Evolutionary conservation across 35 echinoderm and acorn worm species (phyloP), one percentile per base, ranked within the genome.

Genomic region (Eucidaris tribuloides): DNA sequence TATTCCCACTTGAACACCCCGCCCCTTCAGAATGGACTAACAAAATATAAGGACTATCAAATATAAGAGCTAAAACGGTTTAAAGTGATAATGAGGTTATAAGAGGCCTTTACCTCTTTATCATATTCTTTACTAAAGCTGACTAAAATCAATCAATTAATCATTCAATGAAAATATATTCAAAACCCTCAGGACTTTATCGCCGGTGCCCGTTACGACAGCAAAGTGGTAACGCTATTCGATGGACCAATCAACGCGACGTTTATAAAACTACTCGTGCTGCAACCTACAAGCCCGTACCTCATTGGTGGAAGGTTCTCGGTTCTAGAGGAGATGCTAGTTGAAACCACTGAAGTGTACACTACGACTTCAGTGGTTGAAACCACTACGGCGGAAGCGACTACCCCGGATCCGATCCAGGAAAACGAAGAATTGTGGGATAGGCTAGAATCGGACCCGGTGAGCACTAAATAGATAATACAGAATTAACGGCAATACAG

Each of bases 221-320:
- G 35, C 34, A 32, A 74, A 40, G 44, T 36, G 24, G 68, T 74
- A 24, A 24, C 68, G 9, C 37, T 74, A 40, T 74, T 74, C 37
- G 68, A 22, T 35, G 22, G n/a, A 18, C 9, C 37, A n/a, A 40
- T 74, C 29, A 74, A 33, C 2, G n/a, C 48, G 9, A 44, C 68
- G 37, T 22, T 44, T 3, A 20, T 74, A 18, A 74, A 44, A 22
- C 34, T 74, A 20, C 7, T 74, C 37, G 68, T 74, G 20, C 29
- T 36, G 2, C 35, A 74, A 74, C 68, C 68, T 38, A 40, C 38
- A 22, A 74, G 68, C 68, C 37, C 44, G 68, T 74, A 74, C 37
- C 37, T 74, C 28, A 44, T 74, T 44, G 68, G 68, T 17, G 68
- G 68, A 74, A 38, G 68, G 44, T 41, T 74, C 35, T 41, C 68